These are phyloP conservation scores for Mormyrus lacerda DNA, from an alignment of 2,113 vertebrate genomes.

Conservation along the genomic window DNA sequence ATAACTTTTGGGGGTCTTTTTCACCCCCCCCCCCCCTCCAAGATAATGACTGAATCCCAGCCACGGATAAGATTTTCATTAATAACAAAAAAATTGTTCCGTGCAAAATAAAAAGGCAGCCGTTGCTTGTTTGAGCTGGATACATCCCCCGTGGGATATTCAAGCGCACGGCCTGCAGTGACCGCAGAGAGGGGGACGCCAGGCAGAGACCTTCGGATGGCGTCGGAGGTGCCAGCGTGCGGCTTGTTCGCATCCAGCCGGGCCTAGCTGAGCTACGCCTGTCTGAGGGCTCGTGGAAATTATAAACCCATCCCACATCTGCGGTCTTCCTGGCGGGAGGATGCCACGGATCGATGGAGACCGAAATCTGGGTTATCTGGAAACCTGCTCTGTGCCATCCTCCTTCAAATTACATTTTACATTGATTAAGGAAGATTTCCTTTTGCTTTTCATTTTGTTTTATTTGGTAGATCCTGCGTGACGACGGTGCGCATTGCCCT, in stretches of 20 bases:
- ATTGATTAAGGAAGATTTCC: background rate
- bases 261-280: slow-evolving; percentile 33
- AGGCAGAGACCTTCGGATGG: slow-evolving; percentile 27
- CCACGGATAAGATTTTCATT: slow-evolving; percentile 33
- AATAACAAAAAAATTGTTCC: slow-evolving; percentile 25
- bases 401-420: background rate
- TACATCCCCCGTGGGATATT: slow-evolving; percentile 32
- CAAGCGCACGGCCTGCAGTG: slow-evolving; percentile 30
- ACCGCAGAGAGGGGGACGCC: slow-evolving; percentile 25
- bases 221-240: slow-evolving; percentile 21
- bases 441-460: background rate
- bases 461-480: background rate
- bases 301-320: slow-evolving; percentile 30
- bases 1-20: background rate
- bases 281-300: slow-evolving; percentile 27
- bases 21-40: background rate
- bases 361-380: slow-evolving; percentile 14
- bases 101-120: slow-evolving; percentile 34
- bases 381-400: background rate
- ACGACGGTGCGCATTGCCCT: background rate
- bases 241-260: slow-evolving; percentile 28
- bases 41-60: slow-evolving; percentile 27
- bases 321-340: background rate
- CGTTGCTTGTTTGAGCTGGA: slow-evolving; percentile 36
- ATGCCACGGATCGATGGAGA: background rate